phyloP scores from a whole-genome alignment of 1,140 invertebrate genomes.

The Popillia japonica region DNA sequence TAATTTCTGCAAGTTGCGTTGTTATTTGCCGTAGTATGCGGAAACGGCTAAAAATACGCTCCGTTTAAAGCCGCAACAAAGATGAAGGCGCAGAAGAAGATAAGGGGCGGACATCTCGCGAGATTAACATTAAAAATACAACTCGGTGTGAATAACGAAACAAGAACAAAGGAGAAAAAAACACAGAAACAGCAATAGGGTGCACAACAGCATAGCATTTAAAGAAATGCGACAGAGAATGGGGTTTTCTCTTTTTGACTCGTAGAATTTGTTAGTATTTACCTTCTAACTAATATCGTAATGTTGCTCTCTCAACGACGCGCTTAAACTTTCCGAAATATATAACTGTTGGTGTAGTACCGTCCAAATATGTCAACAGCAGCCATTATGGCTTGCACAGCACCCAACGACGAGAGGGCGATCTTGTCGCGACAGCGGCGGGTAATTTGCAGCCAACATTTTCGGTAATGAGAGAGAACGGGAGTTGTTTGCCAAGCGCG shows the following conservation, averaged over 20 bases:
- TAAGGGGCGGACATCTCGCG: neutral
- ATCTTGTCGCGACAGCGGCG: neutral
- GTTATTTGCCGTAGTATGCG: neutral
- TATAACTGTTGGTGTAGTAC: neutral
- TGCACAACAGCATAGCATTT: neutral
- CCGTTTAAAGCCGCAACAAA: neutral
- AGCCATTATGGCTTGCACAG: neutral
- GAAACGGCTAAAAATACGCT: neutral
- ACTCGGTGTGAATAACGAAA: neutral
- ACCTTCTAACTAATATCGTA: conserved; percentile 1
- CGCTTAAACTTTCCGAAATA: conserved; percentile 6
- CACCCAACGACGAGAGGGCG: neutral
- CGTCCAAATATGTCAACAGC: conserved; percentile 5
- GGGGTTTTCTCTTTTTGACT: neutral
- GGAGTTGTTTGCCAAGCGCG: neutral
- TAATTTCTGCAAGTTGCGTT: neutral
- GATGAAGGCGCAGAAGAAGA: neutral
- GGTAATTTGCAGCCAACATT: neutral
- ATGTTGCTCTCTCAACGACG: neutral
- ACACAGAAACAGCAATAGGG: neutral
- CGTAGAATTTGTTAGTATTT: neutral
- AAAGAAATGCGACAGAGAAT: neutral
- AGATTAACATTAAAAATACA: conserved; percentile 16
- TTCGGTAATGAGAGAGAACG: neutral
- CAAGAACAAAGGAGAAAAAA: neutral